phyloP scores from a whole-genome alignment of 1,140 invertebrate species.

The Branchinecta lynchi region DNA sequence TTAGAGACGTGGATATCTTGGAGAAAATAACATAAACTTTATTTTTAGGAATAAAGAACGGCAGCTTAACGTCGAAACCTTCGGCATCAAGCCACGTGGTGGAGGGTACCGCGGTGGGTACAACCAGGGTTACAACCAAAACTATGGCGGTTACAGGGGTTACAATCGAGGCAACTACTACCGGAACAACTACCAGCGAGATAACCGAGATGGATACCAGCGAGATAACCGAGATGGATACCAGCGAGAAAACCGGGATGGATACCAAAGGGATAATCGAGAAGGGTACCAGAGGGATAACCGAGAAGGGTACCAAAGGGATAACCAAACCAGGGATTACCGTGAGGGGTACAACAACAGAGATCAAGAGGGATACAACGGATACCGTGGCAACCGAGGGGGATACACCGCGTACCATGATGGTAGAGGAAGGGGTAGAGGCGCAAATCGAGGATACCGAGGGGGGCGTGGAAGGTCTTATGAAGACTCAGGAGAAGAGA shows the following conservation, averaged over 20 bases:
- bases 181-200: not conserved
- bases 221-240: not conserved
- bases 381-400: not conserved
- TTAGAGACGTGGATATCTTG: too few species aligned
- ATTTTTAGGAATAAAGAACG: not conserved
- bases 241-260: not conserved
- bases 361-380: not conserved
- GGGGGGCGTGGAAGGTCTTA: not conserved
- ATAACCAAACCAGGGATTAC: not conserved
- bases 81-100: conserved; percentile 1
- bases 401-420: not conserved
- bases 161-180: not conserved
- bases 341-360: not conserved
- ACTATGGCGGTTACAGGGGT: not conserved
- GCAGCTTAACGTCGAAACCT: not conserved
- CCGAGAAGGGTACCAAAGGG: not conserved
- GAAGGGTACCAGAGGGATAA: not conserved
- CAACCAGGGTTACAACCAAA: not conserved
- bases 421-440: not conserved
- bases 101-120: not conserved
- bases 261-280: not conserved
- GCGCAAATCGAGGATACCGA: not conserved
- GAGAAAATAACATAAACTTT: not conserved
- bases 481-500: not conserved
- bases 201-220: not conserved